Base-by-base conservation (phyloP, 2,113 vertebrate species). In the Lampris incognitus region DNA sequence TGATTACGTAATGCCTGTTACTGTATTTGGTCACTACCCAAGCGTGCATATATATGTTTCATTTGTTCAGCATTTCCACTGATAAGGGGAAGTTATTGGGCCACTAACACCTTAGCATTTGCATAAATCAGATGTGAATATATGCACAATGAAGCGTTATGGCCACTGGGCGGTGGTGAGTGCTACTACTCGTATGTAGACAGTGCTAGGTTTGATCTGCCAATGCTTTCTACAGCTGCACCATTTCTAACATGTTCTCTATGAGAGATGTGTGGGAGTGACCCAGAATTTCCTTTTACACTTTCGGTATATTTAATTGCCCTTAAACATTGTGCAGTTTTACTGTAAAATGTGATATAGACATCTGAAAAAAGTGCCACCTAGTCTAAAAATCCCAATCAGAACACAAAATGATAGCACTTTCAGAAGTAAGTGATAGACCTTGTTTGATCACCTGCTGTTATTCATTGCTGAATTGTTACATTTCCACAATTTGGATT, bases 221-320 rank as follows among this genome's bases (percentile, higher is more conserved):
- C 86, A 82, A 92, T 88, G 79, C 40, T 5, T 79, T 84, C 49
- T 48, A 66, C 91, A 91, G 83, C 84, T 90, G 87, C 41, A 50
- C 63, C 69, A 67, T 8, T 4, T 39, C 10, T 11, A 8, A 0
- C 41, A 9, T 52, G 54, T 13, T 68, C 58, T 60, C 69, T 83
- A 44, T 40, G 40, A 46, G 75, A 24, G 58, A 6, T 39, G 11
- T 56, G 66, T 56, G 2, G 24, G 39, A 54, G 40, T 8, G 7
- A 8, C 5, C 11, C 48, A 37, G 49, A 69, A 67, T 24, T 40
- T 48, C 24, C 44, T 68, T 42, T 49, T 1, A 38, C 24, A 24
- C 50, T 11, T 52, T 52, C 50, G 13, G 50, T 52, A 9, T 9
- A 52, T 52, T 52, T 52, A 24, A 24, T 24, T 24, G 24, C 24